These are phyloP conservation scores for Eclectus roratus DNA, from an alignment of 2,113 vertebrate species.

Conservation along the genomic window DNA sequence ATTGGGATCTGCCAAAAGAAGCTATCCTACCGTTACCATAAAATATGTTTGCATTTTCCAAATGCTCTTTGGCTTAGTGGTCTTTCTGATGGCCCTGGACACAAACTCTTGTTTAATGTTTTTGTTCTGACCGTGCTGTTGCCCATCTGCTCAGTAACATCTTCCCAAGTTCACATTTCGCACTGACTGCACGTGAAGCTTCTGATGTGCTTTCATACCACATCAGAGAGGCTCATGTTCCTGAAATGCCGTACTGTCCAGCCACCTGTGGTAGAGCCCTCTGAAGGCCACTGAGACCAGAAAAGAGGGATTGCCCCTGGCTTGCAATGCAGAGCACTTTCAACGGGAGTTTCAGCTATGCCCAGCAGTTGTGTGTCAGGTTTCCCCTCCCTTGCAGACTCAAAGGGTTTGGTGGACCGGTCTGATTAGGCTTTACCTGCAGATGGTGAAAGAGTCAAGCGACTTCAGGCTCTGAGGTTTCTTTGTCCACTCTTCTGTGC, in stretches of 20 bases:
- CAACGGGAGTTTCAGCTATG: not conserved
- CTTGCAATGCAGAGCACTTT: not conserved
- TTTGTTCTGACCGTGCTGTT: not conserved
- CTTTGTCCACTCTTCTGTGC: not conserved
- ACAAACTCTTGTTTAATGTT: not conserved
- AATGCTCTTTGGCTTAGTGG: not conserved
- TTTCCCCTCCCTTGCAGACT: accelerated
- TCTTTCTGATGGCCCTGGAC: not conserved
- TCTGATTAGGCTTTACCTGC: not conserved
- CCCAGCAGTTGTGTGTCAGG: not conserved
- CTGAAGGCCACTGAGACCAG: not conserved
- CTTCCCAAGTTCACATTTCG: not conserved
- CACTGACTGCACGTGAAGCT: not conserved
- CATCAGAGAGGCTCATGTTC: not conserved
- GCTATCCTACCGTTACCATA: not conserved
- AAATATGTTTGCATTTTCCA: not conserved
- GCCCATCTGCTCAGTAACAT: not conserved
- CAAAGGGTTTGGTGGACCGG: not conserved
- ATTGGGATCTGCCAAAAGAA: not conserved
- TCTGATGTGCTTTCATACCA: not conserved
- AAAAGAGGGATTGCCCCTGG: not conserved
- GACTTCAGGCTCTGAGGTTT: not conserved
- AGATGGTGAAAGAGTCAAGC: accelerated
- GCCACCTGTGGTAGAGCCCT: not conserved
- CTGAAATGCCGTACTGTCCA: not conserved